phyloP scores from a whole-genome alignment of 2,888 invertebrate species.

The Dryocosmus kuriphilus region DNA sequence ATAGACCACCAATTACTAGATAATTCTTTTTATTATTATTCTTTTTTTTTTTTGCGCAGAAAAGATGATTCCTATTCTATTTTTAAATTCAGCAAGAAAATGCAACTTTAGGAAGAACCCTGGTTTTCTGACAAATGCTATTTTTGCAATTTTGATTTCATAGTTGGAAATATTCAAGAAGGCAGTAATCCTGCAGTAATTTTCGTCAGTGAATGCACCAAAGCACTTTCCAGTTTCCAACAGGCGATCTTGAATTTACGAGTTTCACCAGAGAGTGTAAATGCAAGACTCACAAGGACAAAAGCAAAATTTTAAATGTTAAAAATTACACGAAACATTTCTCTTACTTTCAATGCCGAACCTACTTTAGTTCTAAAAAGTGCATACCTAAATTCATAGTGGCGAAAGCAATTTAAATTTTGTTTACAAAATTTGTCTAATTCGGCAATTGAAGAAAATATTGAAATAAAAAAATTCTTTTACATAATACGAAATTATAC shows the following conservation, averaged over 20 bases:
- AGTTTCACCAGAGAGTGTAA: conserved; percentile 30
- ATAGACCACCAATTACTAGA: neutral
- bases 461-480: no score
- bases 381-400: neutral
- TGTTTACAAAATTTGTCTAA: no score
- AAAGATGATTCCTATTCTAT: neutral
- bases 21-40: neutral
- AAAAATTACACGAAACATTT: conserved; percentile 21
- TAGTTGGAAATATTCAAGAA: neutral
- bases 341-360: conserved; percentile 21
- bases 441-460: neutral
- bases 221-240: conserved; percentile 27
- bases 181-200: conserved; percentile 14
- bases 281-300: conserved; percentile 24
- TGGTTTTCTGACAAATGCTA: neutral
- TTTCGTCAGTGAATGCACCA: conserved; percentile 26
- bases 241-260: conserved; percentile 35
- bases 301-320: conserved; percentile 13
- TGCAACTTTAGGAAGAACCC: neutral
- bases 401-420: neutral
- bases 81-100: neutral
- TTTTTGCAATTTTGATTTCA: neutral
- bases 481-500: neutral
- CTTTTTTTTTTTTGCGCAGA: neutral
- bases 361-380: neutral